A percentile compares a stretch with the other conserved stretches of the same genome.
phyloP scores from a whole-genome alignment of 2,888 invertebrate species.

The Drosophila tanythrix region DNA sequence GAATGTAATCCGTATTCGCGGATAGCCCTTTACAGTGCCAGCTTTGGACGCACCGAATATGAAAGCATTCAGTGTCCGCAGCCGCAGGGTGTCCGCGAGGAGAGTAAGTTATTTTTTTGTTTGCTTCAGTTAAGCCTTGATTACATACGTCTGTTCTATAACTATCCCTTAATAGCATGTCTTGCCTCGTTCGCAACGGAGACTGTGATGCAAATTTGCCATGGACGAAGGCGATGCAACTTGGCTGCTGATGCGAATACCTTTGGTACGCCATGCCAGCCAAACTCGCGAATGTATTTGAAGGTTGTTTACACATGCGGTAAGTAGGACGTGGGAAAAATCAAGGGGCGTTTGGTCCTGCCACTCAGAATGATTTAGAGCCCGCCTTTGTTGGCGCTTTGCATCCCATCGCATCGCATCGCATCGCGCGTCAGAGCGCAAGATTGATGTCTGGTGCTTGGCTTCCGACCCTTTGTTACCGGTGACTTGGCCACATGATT shows the following conservation, averaged over 20 bases:
- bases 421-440: constrained; percentile 23
- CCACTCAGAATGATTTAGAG: constrained; percentile 60
- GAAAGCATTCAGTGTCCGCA: constrained; percentile 96
- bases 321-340: constrained; percentile 85
- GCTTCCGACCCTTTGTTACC: constrained; percentile 29
- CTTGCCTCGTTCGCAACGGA: constrained; percentile 95
- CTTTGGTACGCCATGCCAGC: constrained; percentile 93
- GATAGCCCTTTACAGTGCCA: constrained; percentile 96
- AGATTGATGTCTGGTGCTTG: constrained; percentile 49
- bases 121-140: constrained; percentile 38
- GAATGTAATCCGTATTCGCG: constrained; percentile 94
- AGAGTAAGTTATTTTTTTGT: constrained; percentile 88
- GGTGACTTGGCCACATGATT: constrained; percentile 56
- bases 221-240: constrained; percentile 93
- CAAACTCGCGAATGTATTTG: constrained; percentile 92
- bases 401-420: constrained; percentile 34
- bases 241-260: constrained; percentile 93
- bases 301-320: constrained; percentile 96
- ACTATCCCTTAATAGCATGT: constrained; percentile 88
- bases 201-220: constrained; percentile 94
- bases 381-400: constrained; percentile 55
- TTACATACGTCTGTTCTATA: constrained; percentile 16
- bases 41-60: constrained; percentile 96
- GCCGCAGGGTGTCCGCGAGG: constrained; percentile 93
- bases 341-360: constrained; percentile 39